Conservation (phyloP, 2,797 vertebrate species). For the Paedocypris micromegethes region DNA sequence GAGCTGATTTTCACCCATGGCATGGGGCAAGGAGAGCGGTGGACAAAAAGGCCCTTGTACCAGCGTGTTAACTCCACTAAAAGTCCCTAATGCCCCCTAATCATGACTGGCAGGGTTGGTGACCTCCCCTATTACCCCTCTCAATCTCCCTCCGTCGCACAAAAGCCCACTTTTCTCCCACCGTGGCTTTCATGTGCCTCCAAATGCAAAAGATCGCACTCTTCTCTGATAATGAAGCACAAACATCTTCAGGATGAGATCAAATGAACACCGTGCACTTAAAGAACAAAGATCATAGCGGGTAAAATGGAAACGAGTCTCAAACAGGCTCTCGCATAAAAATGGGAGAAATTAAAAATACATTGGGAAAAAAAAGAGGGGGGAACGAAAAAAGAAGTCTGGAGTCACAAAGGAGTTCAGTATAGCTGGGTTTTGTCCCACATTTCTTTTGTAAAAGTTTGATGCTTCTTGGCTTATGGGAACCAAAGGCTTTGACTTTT, state of each 20-base stretch:
- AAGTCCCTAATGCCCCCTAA: slow-evolving; percentile 67
- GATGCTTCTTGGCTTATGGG: slow-evolving; percentile 46
- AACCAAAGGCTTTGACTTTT: slow-evolving; percentile 45
- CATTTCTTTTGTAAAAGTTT: slow-evolving; percentile 43
- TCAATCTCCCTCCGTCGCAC: slow-evolving; percentile 35
- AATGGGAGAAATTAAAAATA: slow-evolving; percentile 8
- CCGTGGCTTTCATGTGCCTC: slow-evolving; percentile 45
- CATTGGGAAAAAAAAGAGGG: slow-evolving; percentile 17
- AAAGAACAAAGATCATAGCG: slow-evolving; percentile 16
- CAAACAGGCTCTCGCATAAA: slow-evolving; percentile 8
- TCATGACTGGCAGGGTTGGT: slow-evolving; percentile 69
- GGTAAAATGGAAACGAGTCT: slow-evolving; percentile 12
- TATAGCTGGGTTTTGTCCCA: slow-evolving; percentile 50
- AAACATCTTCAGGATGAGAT: slow-evolving; percentile 26
- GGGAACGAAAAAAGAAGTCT: slow-evolving; percentile 37
- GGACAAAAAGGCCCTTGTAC: slow-evolving; percentile 67
- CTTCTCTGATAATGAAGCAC: slow-evolving; percentile 24
- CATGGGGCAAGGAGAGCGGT: slow-evolving; percentile 44
- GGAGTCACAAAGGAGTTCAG: slow-evolving; percentile 46
- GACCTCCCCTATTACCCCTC: slow-evolving; percentile 49
- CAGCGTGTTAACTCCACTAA: slow-evolving; percentile 63
- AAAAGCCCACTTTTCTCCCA: slow-evolving; percentile 48
- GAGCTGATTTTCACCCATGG: slow-evolving; percentile 52
- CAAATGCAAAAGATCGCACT: slow-evolving; percentile 38
- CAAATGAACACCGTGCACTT: slow-evolving; percentile 17